phyloP scores from a whole-genome alignment of 2,797 vertebrate genomes.

The Dromococcyx pavoninus region DNA sequence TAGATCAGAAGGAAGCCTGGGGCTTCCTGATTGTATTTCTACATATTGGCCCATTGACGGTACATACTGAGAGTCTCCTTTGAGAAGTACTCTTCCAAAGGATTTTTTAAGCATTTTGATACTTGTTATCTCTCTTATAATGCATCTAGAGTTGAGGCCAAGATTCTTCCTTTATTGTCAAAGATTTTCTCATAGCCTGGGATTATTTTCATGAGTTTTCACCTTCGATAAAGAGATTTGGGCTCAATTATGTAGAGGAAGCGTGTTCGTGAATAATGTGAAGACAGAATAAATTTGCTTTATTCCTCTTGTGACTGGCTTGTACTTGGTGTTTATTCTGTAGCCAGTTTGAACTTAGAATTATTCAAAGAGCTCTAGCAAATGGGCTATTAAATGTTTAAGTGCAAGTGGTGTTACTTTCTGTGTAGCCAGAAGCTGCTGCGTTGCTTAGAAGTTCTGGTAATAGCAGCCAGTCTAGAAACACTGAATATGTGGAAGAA shows the following conservation, averaged over 20 bases:
- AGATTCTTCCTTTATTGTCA: background rate
- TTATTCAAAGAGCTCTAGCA: background rate
- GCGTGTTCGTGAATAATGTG: background rate
- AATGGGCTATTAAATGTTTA: background rate
- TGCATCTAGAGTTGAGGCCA: background rate
- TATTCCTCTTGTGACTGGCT: background rate
- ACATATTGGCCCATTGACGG: background rate
- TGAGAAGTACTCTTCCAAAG: background rate
- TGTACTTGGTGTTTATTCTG: background rate
- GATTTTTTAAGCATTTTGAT: background rate
- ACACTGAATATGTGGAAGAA: background rate
- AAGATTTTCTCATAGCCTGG: background rate
- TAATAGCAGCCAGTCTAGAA: background rate
- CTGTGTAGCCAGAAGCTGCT: background rate
- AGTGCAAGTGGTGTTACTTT: background rate
- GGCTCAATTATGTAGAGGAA: background rate
- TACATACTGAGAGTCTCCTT: background rate
- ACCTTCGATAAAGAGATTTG: background rate
- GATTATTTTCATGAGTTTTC: background rate
- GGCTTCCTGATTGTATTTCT: background rate
- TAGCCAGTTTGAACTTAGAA: background rate
- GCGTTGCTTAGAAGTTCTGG: background rate
- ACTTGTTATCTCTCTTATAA: background rate
- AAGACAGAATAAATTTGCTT: background rate
- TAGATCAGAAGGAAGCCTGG: background rate